Base-by-base conservation (phyloP, 1,140 invertebrate species). In the Subanguina moxae region DNA sequence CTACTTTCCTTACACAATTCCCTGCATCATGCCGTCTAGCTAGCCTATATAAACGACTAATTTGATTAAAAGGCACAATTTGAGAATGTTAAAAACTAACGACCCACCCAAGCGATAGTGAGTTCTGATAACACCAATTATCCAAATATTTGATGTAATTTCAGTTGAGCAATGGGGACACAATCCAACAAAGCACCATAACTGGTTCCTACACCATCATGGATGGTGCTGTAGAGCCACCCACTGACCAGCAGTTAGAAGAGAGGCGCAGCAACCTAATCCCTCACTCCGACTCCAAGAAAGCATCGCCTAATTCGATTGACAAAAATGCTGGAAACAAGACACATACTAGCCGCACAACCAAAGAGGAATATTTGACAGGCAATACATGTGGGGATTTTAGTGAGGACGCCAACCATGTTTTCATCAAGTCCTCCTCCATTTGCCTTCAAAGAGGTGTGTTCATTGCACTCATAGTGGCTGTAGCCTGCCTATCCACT, bases 191-290 rank as follows among this genome's bases (percentile, higher is more conserved):
- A 52, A 52, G 48, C 8, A 72, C 73, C 9, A 66, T 64, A 28
- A 57, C 71, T 19, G 71, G 71, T 8, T 77, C 74, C 7, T 72
- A 73, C 43, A 76, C 71, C 21, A 72, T 72, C 28, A n/a, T 71
- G 21, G 70, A 71, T 21, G 59, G 23, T 7, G 48, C n/a, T 21
- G 15, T 52, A 5, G 48, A 52, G 23, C 19, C 27, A 61, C 17
- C 32, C 32, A 38, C 3, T 52, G 48, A 15, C 17, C n/a, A 15
- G 3, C 48, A 3, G 8, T 52, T 15, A 7, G 48, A 52, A 52
- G 23, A 13, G 11, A 45, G 11, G 11, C 43, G 48, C 15, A 15
- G 23, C 1, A 52, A 25, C n/a, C 3, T 19, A 25, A 52, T 7
- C 23, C 15, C n/a, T 45, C n/a, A 52, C 23, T 52, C n/a, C n/a